Base-by-base conservation (phyloP, 2,888 invertebrate genomes). In the Agrochola lota region DNA sequence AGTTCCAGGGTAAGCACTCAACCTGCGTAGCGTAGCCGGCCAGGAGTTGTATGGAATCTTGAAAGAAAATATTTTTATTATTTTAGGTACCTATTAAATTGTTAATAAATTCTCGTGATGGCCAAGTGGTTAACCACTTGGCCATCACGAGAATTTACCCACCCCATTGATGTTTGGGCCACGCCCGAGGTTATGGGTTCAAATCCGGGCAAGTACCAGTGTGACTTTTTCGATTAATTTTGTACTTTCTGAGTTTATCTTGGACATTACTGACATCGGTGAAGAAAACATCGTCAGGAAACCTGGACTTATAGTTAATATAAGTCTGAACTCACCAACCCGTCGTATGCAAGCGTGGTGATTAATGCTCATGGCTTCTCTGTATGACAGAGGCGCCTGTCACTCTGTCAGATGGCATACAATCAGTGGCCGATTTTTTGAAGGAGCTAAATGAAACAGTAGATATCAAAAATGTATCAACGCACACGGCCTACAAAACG, bases 1-100 rank as follows among this genome's bases (percentile, higher is more conserved):
- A 0, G 97, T 97, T 43, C 98, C 98, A 23, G 96, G 95, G 91
- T 98, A 98, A 1, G 97, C 95, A 89, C 97, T 97, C 81, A 97
- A 96, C 85, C 97, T 94, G 63, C 97, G 96, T 68, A 97, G 95
- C 0, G 55, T 74, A 91, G 96, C 88, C 30, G 88, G 78, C 52
- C 78, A 60, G 12, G 87, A 80, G n/a, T 85, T 91, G 64, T 78
- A 70, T 1, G 94, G 92, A 43, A 95, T 86, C 95, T 95, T 90
- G 62, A 80, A 89, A 79, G 12, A 46, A 26, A 30, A 30, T 6
- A 6, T 30, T 68, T 49, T 67, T 9, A 55, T 30, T 43, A 40
- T 26, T 20, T 59, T 30, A 5, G 20, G 35, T 35, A 40, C 20
- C 7, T 52, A 49, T 52, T 52, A 23, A 8, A 15, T n/a, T 40